These are phyloP conservation scores for Gouania willdenowi DNA, from an alignment of 2,797 vertebrate genomes.

Conservation along the genomic window DNA sequence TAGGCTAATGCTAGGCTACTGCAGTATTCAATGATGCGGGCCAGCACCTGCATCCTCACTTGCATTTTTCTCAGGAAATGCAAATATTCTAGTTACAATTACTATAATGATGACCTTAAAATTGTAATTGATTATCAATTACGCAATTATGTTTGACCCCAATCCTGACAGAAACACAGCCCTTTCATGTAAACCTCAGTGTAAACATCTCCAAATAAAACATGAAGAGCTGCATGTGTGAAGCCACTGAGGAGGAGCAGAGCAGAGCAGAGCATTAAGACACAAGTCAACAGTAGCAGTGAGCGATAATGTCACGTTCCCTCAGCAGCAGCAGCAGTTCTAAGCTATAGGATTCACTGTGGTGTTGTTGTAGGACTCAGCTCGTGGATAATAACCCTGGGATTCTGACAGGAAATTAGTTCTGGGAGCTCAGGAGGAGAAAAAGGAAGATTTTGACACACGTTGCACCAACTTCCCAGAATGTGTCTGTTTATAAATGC, in stretches of 20 bases:
- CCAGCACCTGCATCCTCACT: too few relatives aligned
- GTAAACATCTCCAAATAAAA: slow-evolving; percentile 26
- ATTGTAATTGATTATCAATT: too few relatives aligned
- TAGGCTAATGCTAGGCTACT: too few relatives aligned
- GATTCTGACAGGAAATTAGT: slow-evolving; percentile 64
- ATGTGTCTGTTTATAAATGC: slow-evolving; percentile 30
- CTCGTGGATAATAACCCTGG: slow-evolving; percentile 49
- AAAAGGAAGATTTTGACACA: slow-evolving; percentile 10
- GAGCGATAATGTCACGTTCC: slow-evolving; percentile 54
- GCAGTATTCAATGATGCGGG: too few relatives aligned
- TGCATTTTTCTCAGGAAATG: too few relatives aligned
- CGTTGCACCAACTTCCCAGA: slow-evolving; percentile 1
- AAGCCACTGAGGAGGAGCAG: slow-evolving; percentile 20
- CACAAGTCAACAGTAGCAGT: slow-evolving; percentile 42
- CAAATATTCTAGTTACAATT: too few relatives aligned
- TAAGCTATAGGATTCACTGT: slow-evolving; percentile 8
- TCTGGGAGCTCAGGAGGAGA: slow-evolving; percentile 54
- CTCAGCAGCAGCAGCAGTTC: slow-evolving; percentile 29
- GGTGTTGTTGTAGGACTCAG: slow-evolving; percentile 36
- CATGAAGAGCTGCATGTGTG: slow-evolving; percentile 11
- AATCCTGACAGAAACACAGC: too few relatives aligned
- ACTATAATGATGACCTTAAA: too few relatives aligned
- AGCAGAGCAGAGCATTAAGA: slow-evolving; percentile 36
- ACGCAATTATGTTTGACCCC: too few relatives aligned
- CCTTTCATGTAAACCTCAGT: too few relatives aligned